Percentiles rank a stretch among this genome's conserved stretches.
phyloP scores from a whole-genome alignment of 2,888 invertebrate genomes.

The Ellobium chinense region DNA sequence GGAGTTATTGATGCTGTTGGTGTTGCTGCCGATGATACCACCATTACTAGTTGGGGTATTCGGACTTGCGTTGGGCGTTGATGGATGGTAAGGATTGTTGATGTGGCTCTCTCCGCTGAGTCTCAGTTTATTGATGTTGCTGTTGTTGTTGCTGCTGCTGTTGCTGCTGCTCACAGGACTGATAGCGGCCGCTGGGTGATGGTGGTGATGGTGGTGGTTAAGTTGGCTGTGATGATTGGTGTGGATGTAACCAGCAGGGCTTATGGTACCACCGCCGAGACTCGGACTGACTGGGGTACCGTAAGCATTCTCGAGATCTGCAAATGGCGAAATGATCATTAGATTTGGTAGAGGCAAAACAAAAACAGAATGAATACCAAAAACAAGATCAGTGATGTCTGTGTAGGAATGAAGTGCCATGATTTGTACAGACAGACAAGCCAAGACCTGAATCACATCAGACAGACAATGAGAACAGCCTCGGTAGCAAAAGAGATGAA shows the following conservation, averaged over 20 bases:
- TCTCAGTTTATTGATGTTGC: constrained; percentile 20
- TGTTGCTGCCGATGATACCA: constrained; percentile 4
- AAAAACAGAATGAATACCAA: too few relatives aligned
- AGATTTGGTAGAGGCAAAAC: too few relatives aligned
- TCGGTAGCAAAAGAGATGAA: too few relatives aligned
- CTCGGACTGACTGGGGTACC: constrained; percentile 11
- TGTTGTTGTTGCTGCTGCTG: constrained; percentile 3
- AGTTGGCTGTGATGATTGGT: constrained; percentile 26
- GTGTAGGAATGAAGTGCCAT: too few relatives aligned
- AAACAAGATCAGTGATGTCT: too few relatives aligned
- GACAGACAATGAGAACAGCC: too few relatives aligned
- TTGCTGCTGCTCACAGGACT: constrained; percentile 3
- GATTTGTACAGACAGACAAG: too few relatives aligned
- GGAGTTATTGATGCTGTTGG: constrained; percentile 15
- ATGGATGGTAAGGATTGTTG: background rate
- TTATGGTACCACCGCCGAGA: constrained; percentile 7
- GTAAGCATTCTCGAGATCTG: constrained; percentile 40
- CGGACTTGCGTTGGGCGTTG: constrained; percentile 24
- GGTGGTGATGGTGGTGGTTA: constrained; percentile 32
- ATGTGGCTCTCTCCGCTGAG: constrained; percentile 5
- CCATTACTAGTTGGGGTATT: constrained; percentile 19
- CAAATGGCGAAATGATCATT: background rate
- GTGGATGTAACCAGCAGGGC: constrained; percentile 27
- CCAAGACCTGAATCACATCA: too few relatives aligned
- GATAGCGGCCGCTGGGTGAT: constrained; percentile 14